Evolutionary conservation across 35 echinoderm and acorn worm species (phyloP).

Genomic region (Apostichopus japonicus): DNA sequence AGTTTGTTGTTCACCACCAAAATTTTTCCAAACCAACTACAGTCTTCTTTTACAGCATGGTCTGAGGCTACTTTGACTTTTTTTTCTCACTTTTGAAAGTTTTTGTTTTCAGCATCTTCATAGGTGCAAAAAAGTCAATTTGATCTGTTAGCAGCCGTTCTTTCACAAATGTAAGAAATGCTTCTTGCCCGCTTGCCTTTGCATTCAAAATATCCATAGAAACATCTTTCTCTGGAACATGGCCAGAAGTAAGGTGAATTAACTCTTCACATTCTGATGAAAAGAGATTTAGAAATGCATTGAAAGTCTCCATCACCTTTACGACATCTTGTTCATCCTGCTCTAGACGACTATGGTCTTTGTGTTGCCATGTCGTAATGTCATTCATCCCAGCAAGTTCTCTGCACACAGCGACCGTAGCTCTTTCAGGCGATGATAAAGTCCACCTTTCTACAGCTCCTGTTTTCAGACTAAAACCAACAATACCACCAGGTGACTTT

Average conservation of each 20-base stretch:
- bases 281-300: conserved; percentile 8
- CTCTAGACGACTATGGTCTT: not conserved
- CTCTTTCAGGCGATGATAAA: not conserved
- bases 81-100: not conserved
- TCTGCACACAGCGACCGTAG: not conserved
- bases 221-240: not conserved
- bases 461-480: not conserved
- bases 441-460: not conserved
- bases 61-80: not conserved
- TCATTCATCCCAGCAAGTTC: not conserved
- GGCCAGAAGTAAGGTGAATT: not conserved
- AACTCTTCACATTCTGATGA: not conserved
- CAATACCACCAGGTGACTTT: conserved; percentile 14
- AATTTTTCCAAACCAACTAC: not conserved
- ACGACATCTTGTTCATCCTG: conserved; percentile 1
- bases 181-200: not conserved
- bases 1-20: conserved; percentile 41
- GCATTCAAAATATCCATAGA: not conserved
- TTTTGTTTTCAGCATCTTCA: not conserved
- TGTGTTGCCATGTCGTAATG: not conserved
- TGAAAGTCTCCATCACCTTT: not conserved
- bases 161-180: not conserved
- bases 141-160: not conserved
- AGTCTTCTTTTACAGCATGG: not conserved
- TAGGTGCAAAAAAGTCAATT: not conserved